These are phyloP conservation scores for Hoplostethus mediterraneus DNA, from an alignment of 2,797 vertebrate species.

Conservation along the genomic window DNA sequence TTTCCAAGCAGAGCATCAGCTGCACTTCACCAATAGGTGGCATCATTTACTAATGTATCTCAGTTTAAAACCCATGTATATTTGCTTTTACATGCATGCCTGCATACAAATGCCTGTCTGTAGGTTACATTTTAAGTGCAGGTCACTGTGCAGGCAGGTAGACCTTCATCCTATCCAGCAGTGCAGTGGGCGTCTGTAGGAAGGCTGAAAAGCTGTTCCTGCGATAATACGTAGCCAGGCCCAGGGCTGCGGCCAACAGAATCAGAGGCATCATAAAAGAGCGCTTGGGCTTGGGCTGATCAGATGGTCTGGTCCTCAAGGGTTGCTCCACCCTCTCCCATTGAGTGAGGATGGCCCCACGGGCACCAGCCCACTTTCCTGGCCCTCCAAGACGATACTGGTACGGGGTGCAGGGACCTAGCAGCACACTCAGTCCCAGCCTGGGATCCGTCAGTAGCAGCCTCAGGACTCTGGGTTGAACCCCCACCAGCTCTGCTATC, in stretches of 20 bases:
- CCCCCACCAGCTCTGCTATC: conserved; percentile 83
- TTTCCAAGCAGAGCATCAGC: too few relatives aligned
- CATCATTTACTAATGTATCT: conserved; percentile 1
- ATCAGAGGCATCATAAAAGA: conserved; percentile 52
- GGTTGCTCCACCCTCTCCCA: conserved; percentile 83
- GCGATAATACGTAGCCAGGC: conserved; percentile 56
- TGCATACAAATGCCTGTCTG: background rate
- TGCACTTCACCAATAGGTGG: conserved; percentile 8
- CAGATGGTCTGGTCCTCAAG: conserved; percentile 80
- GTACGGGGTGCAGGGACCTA: conserved; percentile 88
- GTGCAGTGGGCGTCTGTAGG: conserved; percentile 62
- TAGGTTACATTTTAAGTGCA: background rate
- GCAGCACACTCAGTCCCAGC: conserved; percentile 77
- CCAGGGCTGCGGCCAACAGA: conserved; percentile 55
- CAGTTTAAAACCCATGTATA: too few relatives aligned
- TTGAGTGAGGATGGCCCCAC: conserved; percentile 87
- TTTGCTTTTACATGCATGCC: too few relatives aligned
- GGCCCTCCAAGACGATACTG: conserved; percentile 91
- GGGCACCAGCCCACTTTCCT: conserved; percentile 86
- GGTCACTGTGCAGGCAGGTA: conserved; percentile 50
- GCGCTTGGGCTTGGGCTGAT: conserved; percentile 15
- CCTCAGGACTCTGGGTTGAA: conserved; percentile 77
- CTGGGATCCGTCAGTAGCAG: conserved; percentile 88
- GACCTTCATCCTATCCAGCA: conserved; percentile 67
- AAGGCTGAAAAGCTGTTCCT: conserved; percentile 46